A percentile compares a stretch with the other conserved stretches of the same genome.
Evolutionary conservation across 2,113 vertebrate genomes (phyloP).

Genomic region (Tragelaphus scriptus): DNA sequence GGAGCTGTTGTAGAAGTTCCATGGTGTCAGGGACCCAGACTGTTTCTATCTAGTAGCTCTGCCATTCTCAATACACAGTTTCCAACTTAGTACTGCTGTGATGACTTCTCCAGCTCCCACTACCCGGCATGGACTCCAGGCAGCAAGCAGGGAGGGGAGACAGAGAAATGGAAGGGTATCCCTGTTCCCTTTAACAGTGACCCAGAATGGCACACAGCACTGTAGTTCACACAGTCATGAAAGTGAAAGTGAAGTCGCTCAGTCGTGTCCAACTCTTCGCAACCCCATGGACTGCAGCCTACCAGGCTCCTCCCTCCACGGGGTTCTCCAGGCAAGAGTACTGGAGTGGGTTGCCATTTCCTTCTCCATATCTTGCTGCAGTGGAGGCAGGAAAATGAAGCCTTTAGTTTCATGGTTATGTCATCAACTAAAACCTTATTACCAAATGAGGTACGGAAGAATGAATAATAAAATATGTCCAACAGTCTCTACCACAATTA

Average conservation of each 20-base stretch:
- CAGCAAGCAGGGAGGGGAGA: neutral
- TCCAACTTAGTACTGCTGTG: neutral
- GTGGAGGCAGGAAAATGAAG: neutral
- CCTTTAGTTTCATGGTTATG: neutral
- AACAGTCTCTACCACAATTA: neutral
- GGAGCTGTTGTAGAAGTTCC: neutral
- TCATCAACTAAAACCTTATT: neutral
- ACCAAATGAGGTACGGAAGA: neutral
- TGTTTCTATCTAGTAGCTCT: neutral
- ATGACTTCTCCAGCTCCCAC: neutral
- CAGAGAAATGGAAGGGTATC: neutral
- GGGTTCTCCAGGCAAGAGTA: too few species aligned
- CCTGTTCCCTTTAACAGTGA: neutral
- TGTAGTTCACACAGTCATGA: neutral
- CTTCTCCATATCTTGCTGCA: neutral
- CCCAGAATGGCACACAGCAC: neutral
- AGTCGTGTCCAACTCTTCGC: too few species aligned
- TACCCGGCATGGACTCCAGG: neutral
- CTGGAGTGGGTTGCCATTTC: too few species aligned
- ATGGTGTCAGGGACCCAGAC: neutral
- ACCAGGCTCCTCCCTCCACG: too few species aligned
- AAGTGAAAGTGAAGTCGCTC: too few species aligned
- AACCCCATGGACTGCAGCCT: too few species aligned
- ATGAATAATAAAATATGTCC: neutral
- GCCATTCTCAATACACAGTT: neutral